phyloP scores from a whole-genome alignment of 2,888 invertebrate species.

The Hoplodrina blanda region DNA sequence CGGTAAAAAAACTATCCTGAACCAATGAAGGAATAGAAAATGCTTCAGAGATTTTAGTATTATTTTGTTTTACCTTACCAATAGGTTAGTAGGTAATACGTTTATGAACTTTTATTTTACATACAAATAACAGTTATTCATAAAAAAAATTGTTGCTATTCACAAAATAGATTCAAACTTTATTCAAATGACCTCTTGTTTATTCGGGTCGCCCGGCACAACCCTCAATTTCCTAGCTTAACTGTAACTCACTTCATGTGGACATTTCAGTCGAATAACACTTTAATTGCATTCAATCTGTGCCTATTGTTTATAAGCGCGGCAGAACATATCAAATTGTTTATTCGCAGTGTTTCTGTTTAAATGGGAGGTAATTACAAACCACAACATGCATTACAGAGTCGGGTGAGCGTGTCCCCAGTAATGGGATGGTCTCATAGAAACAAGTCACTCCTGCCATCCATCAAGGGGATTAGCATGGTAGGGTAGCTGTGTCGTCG shows the following conservation, averaged over 20 bases:
- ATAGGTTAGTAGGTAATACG: not conserved
- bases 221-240: slow-evolving; percentile 21
- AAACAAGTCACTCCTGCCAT: slow-evolving; percentile 63
- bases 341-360: slow-evolving; percentile 39
- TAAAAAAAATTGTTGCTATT: slow-evolving; percentile 13
- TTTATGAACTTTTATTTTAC: not conserved
- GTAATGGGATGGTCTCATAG: slow-evolving; percentile 65
- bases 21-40: not conserved
- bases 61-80: not conserved
- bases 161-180: slow-evolving; percentile 25
- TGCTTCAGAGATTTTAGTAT: not conserved
- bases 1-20: slow-evolving; percentile 1
- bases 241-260: slow-evolving; percentile 42
- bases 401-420: slow-evolving; percentile 31
- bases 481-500: slow-evolving; percentile 66
- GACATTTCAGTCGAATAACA: slow-evolving; percentile 41
- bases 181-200: slow-evolving; percentile 40
- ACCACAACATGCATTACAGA: slow-evolving; percentile 52
- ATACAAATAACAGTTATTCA: not conserved
- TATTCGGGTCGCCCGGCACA: slow-evolving; percentile 29
- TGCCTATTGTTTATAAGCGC: slow-evolving; percentile 42
- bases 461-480: slow-evolving; percentile 76
- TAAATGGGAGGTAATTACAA: slow-evolving; percentile 54
- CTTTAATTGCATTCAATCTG: slow-evolving; percentile 50
- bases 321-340: slow-evolving; percentile 41